phyloP scores from a whole-genome alignment of 2,113 vertebrate species.

The Melanotaenia duboulayi region DNA sequence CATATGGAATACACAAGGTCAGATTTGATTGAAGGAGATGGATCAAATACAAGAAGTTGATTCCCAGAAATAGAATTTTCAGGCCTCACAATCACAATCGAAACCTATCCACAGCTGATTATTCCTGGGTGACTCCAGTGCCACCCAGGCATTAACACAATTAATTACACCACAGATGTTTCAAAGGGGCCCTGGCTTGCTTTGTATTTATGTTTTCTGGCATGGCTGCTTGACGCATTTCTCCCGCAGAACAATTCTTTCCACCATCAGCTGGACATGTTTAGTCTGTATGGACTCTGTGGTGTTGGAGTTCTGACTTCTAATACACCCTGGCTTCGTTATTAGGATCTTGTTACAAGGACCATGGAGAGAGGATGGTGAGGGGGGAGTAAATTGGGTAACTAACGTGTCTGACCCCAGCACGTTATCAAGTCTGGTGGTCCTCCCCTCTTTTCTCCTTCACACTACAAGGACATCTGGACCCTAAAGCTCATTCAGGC shows the following conservation, averaged over 20 bases:
- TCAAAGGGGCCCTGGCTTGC: conserved; percentile 73
- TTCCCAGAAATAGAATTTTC: conserved; percentile 26
- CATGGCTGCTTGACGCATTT: conserved; percentile 75
- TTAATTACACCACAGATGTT: conserved; percentile 83
- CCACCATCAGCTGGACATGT: conserved; percentile 87
- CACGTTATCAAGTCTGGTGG: conserved; percentile 90
- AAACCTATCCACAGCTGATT: conserved; percentile 72
- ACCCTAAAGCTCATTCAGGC: conserved; percentile 47
- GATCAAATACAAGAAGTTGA: conserved; percentile 39
- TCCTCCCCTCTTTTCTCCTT: conserved; percentile 75
- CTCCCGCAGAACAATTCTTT: conserved; percentile 84
- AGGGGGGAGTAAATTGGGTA: conserved; percentile 53
- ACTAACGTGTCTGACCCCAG: conserved; percentile 73
- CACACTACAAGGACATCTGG: conserved; percentile 58
- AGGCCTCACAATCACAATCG: conserved; percentile 64
- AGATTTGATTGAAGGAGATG: conserved; percentile 45
- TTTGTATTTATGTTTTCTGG: conserved; percentile 85
- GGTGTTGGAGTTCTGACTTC: conserved; percentile 85
- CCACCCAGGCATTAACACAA: conserved; percentile 76
- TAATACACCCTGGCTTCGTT: conserved; percentile 86
- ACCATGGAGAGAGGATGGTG: conserved; percentile 41
- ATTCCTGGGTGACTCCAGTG: conserved; percentile 76
- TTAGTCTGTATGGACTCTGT: conserved; percentile 90
- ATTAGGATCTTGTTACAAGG: conserved; percentile 92
- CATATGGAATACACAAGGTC: conserved; percentile 11